Evolutionary conservation across 2,797 vertebrate species (phyloP).

Genomic region (Myotis myotis): DNA sequence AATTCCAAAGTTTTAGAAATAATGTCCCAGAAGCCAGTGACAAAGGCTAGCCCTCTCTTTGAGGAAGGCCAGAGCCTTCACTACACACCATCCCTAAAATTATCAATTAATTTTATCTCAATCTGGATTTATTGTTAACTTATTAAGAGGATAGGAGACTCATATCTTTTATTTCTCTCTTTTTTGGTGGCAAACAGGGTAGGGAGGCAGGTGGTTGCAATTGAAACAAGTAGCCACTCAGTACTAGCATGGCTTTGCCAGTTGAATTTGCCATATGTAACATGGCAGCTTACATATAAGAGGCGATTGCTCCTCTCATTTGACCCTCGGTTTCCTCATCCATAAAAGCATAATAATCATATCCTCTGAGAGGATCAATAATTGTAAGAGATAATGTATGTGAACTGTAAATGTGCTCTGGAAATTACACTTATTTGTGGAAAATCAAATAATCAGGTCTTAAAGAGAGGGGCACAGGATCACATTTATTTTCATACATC

Average conservation of each 20-base stretch:
- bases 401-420: neutral
- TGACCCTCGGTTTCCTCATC: neutral
- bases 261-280: neutral
- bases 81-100: neutral
- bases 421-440: neutral
- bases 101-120: neutral
- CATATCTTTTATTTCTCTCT: neutral
- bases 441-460: neutral
- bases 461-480: neutral
- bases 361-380: neutral
- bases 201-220: neutral
- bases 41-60: neutral
- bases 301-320: neutral
- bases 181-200: neutral
- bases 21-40: neutral
- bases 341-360: neutral
- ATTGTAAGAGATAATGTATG: neutral
- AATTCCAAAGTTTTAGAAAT: neutral
- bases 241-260: neutral
- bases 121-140: neutral
- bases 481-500: neutral
- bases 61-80: neutral
- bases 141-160: neutral
- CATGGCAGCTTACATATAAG: neutral
- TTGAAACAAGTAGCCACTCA: neutral